Evolutionary conservation across 23 tunicate species (phyloP).

Genomic region (Diplosoma virens): DNA sequence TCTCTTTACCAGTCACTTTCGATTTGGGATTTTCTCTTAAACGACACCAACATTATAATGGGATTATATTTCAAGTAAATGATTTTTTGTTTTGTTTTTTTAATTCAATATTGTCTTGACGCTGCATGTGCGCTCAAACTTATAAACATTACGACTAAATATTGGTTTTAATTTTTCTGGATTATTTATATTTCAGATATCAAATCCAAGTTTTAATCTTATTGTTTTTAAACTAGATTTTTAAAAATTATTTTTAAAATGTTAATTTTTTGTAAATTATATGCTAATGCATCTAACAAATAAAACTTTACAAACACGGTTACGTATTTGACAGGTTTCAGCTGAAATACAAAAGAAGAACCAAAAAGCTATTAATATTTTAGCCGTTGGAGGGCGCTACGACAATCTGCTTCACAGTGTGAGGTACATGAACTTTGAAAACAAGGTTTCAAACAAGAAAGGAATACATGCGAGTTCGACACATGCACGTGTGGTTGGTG

Average conservation of each 20-base stretch:
- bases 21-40: constrained; percentile 69
- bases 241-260: too few species aligned
- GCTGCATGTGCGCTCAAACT: too few species aligned
- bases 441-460: neutral
- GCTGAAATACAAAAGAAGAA: constrained; percentile 61
- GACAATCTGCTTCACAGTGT: constrained; percentile 49
- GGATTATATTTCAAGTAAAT: constrained; percentile 73
- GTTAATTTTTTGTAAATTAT: too few species aligned
- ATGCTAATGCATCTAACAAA: too few species aligned
- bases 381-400: constrained; percentile 84
- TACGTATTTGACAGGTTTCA: constrained; percentile 65
- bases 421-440: constrained; percentile 3
- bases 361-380: constrained; percentile 45
- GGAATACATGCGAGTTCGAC: neutral
- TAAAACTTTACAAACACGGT: too few species aligned
- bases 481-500: constrained; percentile 16
- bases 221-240: too few species aligned
- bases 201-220: too few species aligned
- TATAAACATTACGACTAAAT: too few species aligned
- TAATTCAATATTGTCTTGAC: too few species aligned
- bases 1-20: constrained; percentile 55
- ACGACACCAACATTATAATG: constrained; percentile 61
- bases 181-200: too few species aligned
- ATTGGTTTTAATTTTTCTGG: too few species aligned
- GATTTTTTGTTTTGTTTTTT: too few species aligned